Conservation (phyloP, 2,888 invertebrate species). For the Chrysomela aeneicollis region DNA sequence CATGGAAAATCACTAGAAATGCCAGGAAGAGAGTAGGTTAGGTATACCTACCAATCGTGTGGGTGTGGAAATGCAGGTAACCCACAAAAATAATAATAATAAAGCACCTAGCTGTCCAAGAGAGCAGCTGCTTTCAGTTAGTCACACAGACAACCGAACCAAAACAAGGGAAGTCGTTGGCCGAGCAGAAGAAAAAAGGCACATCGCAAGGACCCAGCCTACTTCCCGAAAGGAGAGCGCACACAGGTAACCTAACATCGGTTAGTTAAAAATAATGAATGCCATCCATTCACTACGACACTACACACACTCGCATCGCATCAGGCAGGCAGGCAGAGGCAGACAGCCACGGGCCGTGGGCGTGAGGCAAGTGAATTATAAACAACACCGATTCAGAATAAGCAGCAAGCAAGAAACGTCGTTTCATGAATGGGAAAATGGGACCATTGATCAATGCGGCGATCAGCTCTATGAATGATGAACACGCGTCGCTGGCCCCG, state of each 20-base stretch:
- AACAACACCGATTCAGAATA: conserved; percentile 46
- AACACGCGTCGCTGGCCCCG: conserved; percentile 31
- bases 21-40: no score
- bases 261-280: conserved; percentile 3
- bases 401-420: conserved; percentile 48
- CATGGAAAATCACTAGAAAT: no score
- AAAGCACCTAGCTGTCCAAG: conserved; percentile 3
- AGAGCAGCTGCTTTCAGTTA: conserved; percentile 27
- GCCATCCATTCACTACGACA: conserved; percentile 38
- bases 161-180: conserved; percentile 35
- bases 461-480: conserved; percentile 50
- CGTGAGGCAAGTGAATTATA: conserved; percentile 45
- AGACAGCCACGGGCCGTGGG: conserved; percentile 36
- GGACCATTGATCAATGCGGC: conserved; percentile 53
- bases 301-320: not conserved
- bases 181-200: conserved; percentile 1
- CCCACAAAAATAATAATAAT: not conserved
- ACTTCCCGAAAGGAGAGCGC: conserved; percentile 21
- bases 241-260: conserved; percentile 21
- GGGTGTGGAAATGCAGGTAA: not conserved
- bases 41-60: no score
- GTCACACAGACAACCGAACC: not conserved
- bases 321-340: no score
- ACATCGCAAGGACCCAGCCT: conserved; percentile 27
- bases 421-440: conserved; percentile 53